A percentile compares a stretch with the other conserved stretches of the same genome.
Conservation (phyloP, 2,888 invertebrate genomes). For the Yponomeuta evonymella region DNA sequence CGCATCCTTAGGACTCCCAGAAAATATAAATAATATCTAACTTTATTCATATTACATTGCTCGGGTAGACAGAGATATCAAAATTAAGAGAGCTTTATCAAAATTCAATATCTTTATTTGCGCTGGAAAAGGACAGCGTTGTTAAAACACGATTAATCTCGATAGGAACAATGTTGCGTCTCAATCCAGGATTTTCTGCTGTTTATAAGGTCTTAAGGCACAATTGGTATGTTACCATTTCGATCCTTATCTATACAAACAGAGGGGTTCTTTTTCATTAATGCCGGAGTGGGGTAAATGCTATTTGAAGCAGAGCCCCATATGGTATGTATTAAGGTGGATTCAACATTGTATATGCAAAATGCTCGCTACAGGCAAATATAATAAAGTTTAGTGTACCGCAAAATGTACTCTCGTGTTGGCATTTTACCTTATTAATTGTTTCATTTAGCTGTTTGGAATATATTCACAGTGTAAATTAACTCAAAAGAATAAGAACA, state of each 20-base stretch:
- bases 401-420: neutral
- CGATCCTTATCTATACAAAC: neutral
- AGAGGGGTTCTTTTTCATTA: neutral
- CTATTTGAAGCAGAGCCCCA: neutral
- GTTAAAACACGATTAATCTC: conserved; percentile 59
- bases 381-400: conserved; percentile 3
- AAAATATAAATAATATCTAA: neutral
- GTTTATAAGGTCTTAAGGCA: neutral
- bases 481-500: too few species aligned
- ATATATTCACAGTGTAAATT: neutral
- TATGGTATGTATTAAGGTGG: conserved; percentile 3
- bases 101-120: conserved; percentile 71
- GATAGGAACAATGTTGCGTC: conserved; percentile 65
- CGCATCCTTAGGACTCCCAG: too few species aligned
- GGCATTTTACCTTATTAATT: neutral
- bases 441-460: neutral
- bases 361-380: neutral
- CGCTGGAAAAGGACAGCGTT: conserved; percentile 62
- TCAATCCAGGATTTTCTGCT: conserved; percentile 46
- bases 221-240: neutral
- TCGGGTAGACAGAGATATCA: conserved; percentile 42
- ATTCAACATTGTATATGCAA: conserved; percentile 2
- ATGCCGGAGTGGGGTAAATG: neutral
- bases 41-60: conserved; percentile 29
- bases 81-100: conserved; percentile 42